Base-by-base conservation (phyloP, 2,888 invertebrate species). In the Sesamia inferens region DNA sequence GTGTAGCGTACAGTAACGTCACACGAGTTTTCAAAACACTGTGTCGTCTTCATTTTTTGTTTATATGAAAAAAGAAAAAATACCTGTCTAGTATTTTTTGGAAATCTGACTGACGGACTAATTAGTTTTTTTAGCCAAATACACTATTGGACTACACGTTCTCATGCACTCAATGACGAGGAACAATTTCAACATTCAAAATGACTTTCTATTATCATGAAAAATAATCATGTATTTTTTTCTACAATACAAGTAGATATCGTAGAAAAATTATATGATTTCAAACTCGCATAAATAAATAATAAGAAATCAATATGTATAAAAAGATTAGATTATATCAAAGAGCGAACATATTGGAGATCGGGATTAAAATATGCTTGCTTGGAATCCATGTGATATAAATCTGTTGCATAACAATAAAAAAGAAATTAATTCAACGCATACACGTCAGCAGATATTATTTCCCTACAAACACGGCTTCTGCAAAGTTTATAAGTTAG, bases 111-210 rank as follows among this genome's bases (percentile, higher is more conserved):
- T n/a, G n/a, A n/a, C n/a, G n/a, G n/a, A n/a, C n/a, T n/a, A n/a
- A n/a, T n/a, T n/a, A n/a, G n/a, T n/a, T n/a, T n/a, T n/a, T n/a
- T n/a, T n/a, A n/a, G n/a, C n/a, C n/a, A n/a, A n/a, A n/a, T n/a
- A n/a, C n/a, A n/a, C n/a, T n/a, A n/a, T 47, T 55, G 39, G 39
- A 64, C 63, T 63, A 68, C 68, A 58, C 77, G 57, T 77, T 77
- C 67, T 67, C 63, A 74, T 74, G 57, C 66, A 74, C 24, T 13
- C 54, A 72, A 58, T 76, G 64, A 54, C 11, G 3, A 31, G 39
- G n/a, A 47, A 19, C 24, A 39, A 51, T 42, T 31, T 19, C 44
- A 51, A 13, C 39, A 47, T 62, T 71, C 13, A 39, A 19, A 14
- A 51, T n/a, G 11, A 48, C 0, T n/a, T 6, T 24, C 3, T 4